Evolutionary conservation across 2,797 vertebrate genomes (phyloP).

Genomic region (Siniperca obscura): DNA sequence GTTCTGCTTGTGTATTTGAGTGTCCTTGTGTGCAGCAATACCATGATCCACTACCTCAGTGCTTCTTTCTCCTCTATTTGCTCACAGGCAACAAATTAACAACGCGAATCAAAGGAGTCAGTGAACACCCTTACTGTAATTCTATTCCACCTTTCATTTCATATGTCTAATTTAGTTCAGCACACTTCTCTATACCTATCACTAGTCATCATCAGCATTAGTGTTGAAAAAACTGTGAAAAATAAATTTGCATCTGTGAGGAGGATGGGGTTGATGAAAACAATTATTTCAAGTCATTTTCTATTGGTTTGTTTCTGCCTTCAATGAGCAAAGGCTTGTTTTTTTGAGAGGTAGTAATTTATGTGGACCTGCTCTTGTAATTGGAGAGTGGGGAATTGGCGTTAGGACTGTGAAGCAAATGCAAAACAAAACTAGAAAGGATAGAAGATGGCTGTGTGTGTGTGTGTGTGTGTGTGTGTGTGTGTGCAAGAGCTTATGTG

Average conservation of each 20-base stretch:
- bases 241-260: not conserved
- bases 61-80: not conserved
- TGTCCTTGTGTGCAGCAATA: slow-evolving; percentile 36
- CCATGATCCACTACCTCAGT: not conserved
- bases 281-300: slow-evolving; percentile 41
- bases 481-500: slow-evolving; percentile 1
- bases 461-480: slow-evolving; percentile 15
- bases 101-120: slow-evolving; percentile 42
- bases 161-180: slow-evolving; percentile 37
- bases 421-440: slow-evolving; percentile 46
- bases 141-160: slow-evolving; percentile 48
- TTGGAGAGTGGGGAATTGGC: slow-evolving; percentile 57
- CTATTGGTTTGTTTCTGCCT: slow-evolving; percentile 26
- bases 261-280: slow-evolving; percentile 20
- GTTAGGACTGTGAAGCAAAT: slow-evolving; percentile 38
- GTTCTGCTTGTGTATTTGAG: slow-evolving; percentile 6
- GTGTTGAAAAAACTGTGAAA: not conserved
- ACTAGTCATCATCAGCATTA: not conserved
- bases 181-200: slow-evolving; percentile 14
- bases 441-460: slow-evolving; percentile 27
- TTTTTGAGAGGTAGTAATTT: slow-evolving; percentile 47
- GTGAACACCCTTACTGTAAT: slow-evolving; percentile 32
- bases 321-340: slow-evolving; percentile 38
- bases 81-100: slow-evolving; percentile 39
- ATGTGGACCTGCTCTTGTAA: slow-evolving; percentile 55